These are phyloP conservation scores for fruit fly (Drosophila melanogaster) DNA, from an alignment of 1,140 invertebrate genomes.

Conservation along the genomic window Release_6_plus_ISO1_MT NC_004354.4:10019501-10020000, in stretches of 20 bases:
- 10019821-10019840: neutral
- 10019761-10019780: neutral
- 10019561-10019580: neutral
- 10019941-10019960: slow-evolving; percentile 45
- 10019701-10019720: neutral
- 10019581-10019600: slow-evolving; percentile 12
- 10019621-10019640: too few species aligned
- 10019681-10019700: neutral
- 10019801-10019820: slow-evolving; percentile 6
- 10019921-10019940: slow-evolving; percentile 49
- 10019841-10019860: slow-evolving; percentile 29
- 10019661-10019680: too few species aligned
- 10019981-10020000: neutral
- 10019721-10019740: neutral
- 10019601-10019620: neutral
- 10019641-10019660: too few species aligned
- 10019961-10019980: neutral
- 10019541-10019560: slow-evolving; percentile 1
- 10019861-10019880: slow-evolving; percentile 34
- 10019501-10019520: slow-evolving; percentile 2
- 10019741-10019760: neutral
- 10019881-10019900: slow-evolving; percentile 47
- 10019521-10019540: slow-evolving; percentile 25
- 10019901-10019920: slow-evolving; percentile 28
- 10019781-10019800: neutral